Conservation (phyloP, 2,113 vertebrate species). For the Isurus oxyrinchus region DNA sequence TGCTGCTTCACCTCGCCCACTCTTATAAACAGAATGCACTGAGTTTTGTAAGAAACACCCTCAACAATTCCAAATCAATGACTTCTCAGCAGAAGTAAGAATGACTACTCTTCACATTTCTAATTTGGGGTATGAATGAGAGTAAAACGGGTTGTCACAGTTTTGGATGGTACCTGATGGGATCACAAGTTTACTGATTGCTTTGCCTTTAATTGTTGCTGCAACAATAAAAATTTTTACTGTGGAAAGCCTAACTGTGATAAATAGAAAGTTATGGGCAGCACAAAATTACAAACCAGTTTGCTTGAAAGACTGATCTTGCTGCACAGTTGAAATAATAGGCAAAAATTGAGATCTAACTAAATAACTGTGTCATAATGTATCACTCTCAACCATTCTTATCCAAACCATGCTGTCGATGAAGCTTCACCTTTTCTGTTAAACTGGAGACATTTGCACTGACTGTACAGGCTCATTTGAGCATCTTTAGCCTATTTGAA, state of each 20-base stretch:
- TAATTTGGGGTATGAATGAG: not conserved
- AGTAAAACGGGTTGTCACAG: not conserved
- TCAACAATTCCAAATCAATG: not conserved
- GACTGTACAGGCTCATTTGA: not conserved
- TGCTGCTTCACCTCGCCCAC: not conserved
- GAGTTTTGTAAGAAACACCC: not conserved
- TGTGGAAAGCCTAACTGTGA: not conserved
- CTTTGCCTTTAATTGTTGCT: not conserved
- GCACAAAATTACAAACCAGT: not conserved
- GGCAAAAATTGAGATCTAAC: not conserved
- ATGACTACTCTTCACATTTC: not conserved
- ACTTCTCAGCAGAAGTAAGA: not conserved
- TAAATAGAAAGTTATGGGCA: not conserved
- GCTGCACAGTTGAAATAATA: not conserved
- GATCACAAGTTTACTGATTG: not conserved
- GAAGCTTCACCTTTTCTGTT: not conserved
- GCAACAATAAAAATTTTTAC: not conserved
- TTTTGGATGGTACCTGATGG: not conserved
- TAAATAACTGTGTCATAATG: not conserved
- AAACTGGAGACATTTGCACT: not conserved
- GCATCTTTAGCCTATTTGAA: not conserved
- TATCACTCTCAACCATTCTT: not conserved
- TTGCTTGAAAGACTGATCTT: not conserved
- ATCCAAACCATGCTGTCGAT: not conserved
- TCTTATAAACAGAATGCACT: not conserved